Conservation (phyloP, 2,888 invertebrate genomes). For the Masnerella sp. region DNA sequence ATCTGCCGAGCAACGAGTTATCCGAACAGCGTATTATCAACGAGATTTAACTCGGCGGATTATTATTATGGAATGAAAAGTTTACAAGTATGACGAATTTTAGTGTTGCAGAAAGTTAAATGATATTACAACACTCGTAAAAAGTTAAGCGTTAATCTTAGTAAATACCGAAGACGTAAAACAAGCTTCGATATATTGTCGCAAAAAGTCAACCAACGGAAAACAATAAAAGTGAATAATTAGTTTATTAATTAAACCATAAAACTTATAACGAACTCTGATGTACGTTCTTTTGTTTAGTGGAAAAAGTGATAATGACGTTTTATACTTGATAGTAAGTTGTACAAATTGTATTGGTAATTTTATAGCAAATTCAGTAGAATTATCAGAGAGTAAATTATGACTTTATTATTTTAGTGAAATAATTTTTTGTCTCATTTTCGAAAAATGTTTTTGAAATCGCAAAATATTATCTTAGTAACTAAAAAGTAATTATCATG, state of each 20-base stretch:
- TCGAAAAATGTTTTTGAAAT: too few species aligned
- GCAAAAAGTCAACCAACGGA: constrained; percentile 9
- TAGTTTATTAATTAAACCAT: constrained; percentile 18
- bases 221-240: constrained; percentile 10
- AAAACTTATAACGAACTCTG: neutral
- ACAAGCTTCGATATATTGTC: constrained; percentile 24
- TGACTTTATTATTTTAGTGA: too few species aligned
- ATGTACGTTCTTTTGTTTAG: neutral
- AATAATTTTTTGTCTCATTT: neutral
- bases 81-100: constrained; percentile 8
- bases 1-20: too few species aligned
- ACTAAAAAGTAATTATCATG: too few species aligned
- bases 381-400: too few species aligned
- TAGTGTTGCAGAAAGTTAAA: constrained; percentile 15
- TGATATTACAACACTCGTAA: constrained; percentile 23
- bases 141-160: constrained; percentile 21
- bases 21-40: neutral
- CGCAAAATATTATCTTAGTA: too few species aligned
- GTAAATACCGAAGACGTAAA: constrained; percentile 20
- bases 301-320: neutral
- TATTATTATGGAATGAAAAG: constrained; percentile 5
- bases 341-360: too few species aligned
- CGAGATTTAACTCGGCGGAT: neutral
- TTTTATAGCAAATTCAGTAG: too few species aligned
- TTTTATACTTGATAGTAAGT: constrained; percentile 4